Base-by-base conservation (phyloP, 2,113 vertebrate species). In the Chaenocephalus aceratus region DNA sequence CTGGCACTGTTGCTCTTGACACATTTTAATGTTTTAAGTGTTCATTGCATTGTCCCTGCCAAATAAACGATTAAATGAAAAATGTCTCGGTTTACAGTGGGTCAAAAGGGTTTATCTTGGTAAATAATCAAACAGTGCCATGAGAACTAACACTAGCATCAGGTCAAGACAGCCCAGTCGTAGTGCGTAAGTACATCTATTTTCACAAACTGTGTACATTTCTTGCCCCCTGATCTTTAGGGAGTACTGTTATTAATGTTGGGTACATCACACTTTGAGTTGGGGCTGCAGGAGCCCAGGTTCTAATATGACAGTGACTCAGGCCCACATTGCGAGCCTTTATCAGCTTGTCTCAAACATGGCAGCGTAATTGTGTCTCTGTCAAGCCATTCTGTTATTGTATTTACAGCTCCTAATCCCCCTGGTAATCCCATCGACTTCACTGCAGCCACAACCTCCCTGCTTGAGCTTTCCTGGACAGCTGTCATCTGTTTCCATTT, bases 321-420 rank as follows among this genome's bases (percentile, higher is more conserved):
- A 69, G 62, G 23, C 49, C 64, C 65, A 51, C 48, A 64, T 51
- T 69, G 65, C 52, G 7, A 23, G 64, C 72, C 72, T 90, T 93
- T 86, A 93, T 93, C 88, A 81, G 82, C 85, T 73, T 2, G 77
- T 86, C 91, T 92, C 75, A 75, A 91, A 84, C 83, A 82, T 67
- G 60, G 85, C 77, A 70, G 65, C 69, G 86, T 90, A 86, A 94
- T 87, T 91, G 80, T 93, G 89, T 91, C 87, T 69, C 88, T 45
- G 60, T 88, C 69, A 73, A 90, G 85, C 79, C 84, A 84, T 93
- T 94, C 92, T 89, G 84, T 91, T 93, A 91, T 90, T 86, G 80
- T 90, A 84, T 59, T 93, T 93, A 93, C 85, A 82, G 72, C 70
- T 79, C 75, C 85, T 91, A 95, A 94, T 95, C 94, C 93, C 78